Evolutionary conservation across 2,113 vertebrate species (phyloP), one percentile per base, ranked within the genome.

Genomic region (Hippoglossus stenolepis): DNA sequence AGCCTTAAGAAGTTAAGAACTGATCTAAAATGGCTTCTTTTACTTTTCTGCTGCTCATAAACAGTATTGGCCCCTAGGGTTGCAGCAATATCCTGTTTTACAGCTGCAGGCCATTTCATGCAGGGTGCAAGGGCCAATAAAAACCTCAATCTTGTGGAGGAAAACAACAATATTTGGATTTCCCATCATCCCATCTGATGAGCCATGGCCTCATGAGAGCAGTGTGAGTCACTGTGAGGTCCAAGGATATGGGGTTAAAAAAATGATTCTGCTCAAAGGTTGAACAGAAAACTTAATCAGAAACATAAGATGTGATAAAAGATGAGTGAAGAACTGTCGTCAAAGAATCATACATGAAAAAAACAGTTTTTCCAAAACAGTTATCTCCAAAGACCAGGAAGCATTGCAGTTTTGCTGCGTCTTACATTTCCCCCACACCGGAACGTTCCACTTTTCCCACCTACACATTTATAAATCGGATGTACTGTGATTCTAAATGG

Each of bases 131-230:
- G 9, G 70, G 78, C 70, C 80, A 80, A 47, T 65, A 71, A 77
- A 31, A 43, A 76, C 31, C 23, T 58, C 76, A 85, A 64, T 87
- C 45, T 78, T 58, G n/a, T 68, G 38, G 3, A 65, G 47, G n/a
- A 68, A 68, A 62, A 82, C 60, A 86, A 58, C 38, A 85, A 54
- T 70, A 40, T 85, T 81, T 79, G 60, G 73, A 73, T 85, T 91
- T 90, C 76, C 56, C 62, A 84, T 76, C 65, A 74, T 67, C 23
- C 58, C 17, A 2, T 54, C 26, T 69, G 47, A 71, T 80, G 54
- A 74, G 59, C 73, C 28, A 0, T 54, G 31, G 45, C n/a, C 74
- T 64, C 58, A 6, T 49, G 71, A 51, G 75, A 70, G 45, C 12
- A 51, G 21, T n/a, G 23, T 38, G 49, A 51, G n/a, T 73, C 54